Evolutionary conservation across 2,113 vertebrate species (phyloP), one percentile per base, ranked within the genome.

Genomic region (Nycticebus coucang): DNA sequence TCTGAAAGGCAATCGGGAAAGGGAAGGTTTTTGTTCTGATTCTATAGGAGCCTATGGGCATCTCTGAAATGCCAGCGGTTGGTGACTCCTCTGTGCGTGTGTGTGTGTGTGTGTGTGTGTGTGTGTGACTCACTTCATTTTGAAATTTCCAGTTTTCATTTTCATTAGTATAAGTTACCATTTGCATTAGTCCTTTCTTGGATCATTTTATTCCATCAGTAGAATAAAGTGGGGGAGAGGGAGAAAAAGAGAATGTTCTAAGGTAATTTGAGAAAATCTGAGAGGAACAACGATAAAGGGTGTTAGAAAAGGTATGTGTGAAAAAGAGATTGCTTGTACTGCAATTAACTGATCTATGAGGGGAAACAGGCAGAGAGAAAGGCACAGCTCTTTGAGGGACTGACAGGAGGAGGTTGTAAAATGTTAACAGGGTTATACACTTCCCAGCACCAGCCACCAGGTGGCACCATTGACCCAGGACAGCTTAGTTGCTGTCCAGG

Each of bases 401-500:
- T 22, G 26, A 17, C 55, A 87, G 45, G 89, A 64, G 45, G 89
- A 64, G 26, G 60, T 19, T 53, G 68, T 28, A 79, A 91, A 85
- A 8, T 9, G 5, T 77, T 3, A 11, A 33, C 14, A 12, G 53
- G 24, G 79, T 55, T 66, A 89, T 89, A 89, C 87, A 95, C 55
- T 96, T 97, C 89, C 89, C 37, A 94, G 60, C 15, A 90, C 72
- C 57, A 68, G 85, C 97, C 97, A 97, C 97, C 96, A 97, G 97
- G 97, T 98, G 97, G 97, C 97, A 96, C 96, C 96, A 98, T 97
- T 89, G 96, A 97, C 97, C 96, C 95, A 97, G 95, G 97, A 98
- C 97, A 97, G 97, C 96, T 97, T 98, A 98, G 97, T 98, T 98
- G 97, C 95, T 41, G 60, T 87, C 79, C 45, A 72, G 93, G 94